These are phyloP conservation scores for Holothuria glaberrima DNA, from an alignment of 35 echinoderm and acorn worm species.

Conservation along the genomic window DNA sequence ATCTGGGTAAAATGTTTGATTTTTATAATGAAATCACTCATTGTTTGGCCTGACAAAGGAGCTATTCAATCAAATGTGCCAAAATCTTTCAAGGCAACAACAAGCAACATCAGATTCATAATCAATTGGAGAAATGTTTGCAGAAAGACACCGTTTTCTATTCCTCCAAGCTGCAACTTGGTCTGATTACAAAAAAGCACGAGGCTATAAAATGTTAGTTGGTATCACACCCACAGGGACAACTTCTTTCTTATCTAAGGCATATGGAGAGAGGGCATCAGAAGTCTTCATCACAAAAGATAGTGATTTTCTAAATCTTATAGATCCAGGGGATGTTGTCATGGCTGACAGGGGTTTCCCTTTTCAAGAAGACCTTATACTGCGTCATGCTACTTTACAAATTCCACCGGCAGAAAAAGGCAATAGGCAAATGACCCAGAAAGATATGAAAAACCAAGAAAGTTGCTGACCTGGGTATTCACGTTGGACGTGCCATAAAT, in stretches of 20 bases:
- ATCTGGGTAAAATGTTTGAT: neutral
- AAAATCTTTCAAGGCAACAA: slow-evolving; percentile 16
- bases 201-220: too few species aligned
- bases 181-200: neutral
- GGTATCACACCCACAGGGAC: too few species aligned
- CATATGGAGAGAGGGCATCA: neutral
- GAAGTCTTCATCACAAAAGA: neutral
- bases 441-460: slow-evolving; percentile 5
- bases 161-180: neutral
- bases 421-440: slow-evolving; percentile 24
- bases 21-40: neutral
- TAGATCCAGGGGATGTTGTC: too few species aligned
- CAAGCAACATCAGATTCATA: neutral
- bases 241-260: neutral
- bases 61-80: slow-evolving; percentile 3
- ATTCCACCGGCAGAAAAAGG: slow-evolving; percentile 7
- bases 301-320: neutral
- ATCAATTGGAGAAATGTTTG: neutral
- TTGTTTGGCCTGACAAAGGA: slow-evolving; percentile 16
- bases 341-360: too few species aligned
- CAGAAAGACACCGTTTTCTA: slow-evolving; percentile 10
- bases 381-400: slow-evolving; percentile 1
- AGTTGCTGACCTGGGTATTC: slow-evolving; percentile 1
- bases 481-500: slow-evolving; percentile 18
- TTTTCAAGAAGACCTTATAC: neutral